A percentile compares a stretch with the other conserved stretches of the same genome.
Conservation (phyloP, 1,140 invertebrate species). For the Ceratina australensis region DNA sequence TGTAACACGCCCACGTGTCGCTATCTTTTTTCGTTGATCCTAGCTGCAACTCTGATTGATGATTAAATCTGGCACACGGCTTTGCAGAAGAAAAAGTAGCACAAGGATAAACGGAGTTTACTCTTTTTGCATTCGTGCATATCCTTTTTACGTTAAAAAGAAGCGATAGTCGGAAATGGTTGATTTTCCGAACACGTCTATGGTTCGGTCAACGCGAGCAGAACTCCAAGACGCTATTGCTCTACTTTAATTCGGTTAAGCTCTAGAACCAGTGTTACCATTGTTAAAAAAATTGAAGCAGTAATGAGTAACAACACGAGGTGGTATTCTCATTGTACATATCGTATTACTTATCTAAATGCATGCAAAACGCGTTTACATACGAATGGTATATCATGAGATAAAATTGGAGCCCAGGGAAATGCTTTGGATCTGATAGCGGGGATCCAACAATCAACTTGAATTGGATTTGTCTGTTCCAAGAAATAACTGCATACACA, state of each 20-base stretch:
- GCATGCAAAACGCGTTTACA: slow-evolving; percentile 43
- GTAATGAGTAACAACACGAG: slow-evolving; percentile 21
- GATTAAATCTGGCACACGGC: slow-evolving; percentile 42
- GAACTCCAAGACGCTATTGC: slow-evolving; percentile 2
- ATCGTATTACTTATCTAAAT: slow-evolving; percentile 42
- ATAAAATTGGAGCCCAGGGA: slow-evolving; percentile 15
- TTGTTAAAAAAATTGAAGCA: slow-evolving; percentile 44
- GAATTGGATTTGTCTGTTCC: slow-evolving; percentile 16
- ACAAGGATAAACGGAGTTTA: slow-evolving; percentile 25
- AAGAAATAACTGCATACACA: neutral
- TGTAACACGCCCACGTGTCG: neutral
- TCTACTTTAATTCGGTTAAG: slow-evolving; percentile 22
- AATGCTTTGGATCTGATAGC: slow-evolving; percentile 45
- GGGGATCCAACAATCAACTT: neutral
- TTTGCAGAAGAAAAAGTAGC: slow-evolving; percentile 12
- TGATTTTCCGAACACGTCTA: slow-evolving; percentile 8
- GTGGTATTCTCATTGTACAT: neutral
- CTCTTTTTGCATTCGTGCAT: neutral
- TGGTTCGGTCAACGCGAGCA: neutral
- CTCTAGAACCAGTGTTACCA: slow-evolving; percentile 25
- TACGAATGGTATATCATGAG: slow-evolving; percentile 19
- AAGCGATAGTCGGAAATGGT: neutral
- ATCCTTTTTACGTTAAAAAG: neutral
- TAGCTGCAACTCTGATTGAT: neutral
- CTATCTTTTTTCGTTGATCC: neutral